Evolutionary conservation across 2,797 vertebrate species (phyloP).

Genomic region (Salmo trutta): DNA sequence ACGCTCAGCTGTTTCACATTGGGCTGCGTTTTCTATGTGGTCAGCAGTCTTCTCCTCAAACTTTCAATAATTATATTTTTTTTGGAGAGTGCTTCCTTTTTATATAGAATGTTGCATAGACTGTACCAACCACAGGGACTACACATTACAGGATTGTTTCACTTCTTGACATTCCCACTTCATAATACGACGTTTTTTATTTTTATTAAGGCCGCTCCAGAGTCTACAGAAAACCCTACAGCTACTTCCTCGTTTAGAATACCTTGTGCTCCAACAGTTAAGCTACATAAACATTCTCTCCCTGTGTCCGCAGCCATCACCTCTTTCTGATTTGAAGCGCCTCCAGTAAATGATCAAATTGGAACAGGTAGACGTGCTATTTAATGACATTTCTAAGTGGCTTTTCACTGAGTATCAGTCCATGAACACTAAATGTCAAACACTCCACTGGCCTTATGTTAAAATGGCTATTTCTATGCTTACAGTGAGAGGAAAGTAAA

Average conservation of each 20-base stretch:
- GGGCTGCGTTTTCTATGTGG: slow-evolving; percentile 6
- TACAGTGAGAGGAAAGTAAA: not conserved
- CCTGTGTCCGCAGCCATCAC: not conserved
- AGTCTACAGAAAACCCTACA: not conserved
- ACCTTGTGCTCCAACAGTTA: not conserved
- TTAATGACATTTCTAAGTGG: not conserved
- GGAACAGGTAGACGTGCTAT: not conserved
- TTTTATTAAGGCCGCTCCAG: not conserved
- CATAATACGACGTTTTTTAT: not conserved
- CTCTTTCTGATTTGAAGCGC: not conserved
- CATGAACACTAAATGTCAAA: not conserved
- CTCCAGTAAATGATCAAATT: not conserved
- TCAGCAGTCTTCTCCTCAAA: slow-evolving; percentile 43
- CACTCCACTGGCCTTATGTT: slow-evolving; percentile 10
- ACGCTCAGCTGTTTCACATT: slow-evolving; percentile 33
- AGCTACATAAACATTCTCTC: not conserved
- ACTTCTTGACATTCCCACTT: not conserved
- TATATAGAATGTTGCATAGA: not conserved
- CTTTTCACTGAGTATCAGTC: not conserved
- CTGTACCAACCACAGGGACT: not conserved
- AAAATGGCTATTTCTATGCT: slow-evolving; percentile 14
- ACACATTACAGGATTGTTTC: not conserved
- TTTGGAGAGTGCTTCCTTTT: not conserved
- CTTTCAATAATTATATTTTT: slow-evolving; percentile 14
- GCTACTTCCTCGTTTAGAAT: not conserved